Conservation (phyloP, 2,797 vertebrate species). For the Sebastes kiyomatsui region DNA sequence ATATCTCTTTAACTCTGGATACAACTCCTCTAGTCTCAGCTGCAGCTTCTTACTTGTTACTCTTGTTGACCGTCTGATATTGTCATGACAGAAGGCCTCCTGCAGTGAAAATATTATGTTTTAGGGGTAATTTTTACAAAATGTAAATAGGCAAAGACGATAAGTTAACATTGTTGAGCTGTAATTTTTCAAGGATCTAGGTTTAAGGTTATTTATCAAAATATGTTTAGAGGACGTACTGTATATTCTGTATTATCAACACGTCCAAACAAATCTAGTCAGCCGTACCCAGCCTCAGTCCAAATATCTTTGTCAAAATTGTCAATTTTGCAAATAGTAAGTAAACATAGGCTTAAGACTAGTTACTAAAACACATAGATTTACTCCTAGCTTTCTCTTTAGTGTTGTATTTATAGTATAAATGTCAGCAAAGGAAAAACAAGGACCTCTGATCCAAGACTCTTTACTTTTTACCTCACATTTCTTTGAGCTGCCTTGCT, state of each 20-base stretch:
- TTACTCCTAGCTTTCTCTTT: no score
- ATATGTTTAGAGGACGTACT: background rate
- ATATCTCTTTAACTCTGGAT: background rate
- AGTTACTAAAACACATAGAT: background rate
- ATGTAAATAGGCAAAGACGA: accelerated
- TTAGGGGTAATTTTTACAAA: background rate
- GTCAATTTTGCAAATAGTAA: no score
- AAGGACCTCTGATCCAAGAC: no score
- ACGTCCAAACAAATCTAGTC: background rate
- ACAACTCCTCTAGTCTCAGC: background rate
- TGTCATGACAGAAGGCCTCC: background rate
- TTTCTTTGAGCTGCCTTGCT: background rate
- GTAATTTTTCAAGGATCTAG: background rate
- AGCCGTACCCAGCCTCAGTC: background rate
- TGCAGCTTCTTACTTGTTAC: background rate
- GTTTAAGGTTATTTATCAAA: background rate
- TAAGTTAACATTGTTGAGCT: background rate
- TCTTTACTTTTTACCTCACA: background rate
- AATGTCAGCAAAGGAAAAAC: no score
- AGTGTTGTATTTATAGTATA: no score
- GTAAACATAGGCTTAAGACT: background rate
- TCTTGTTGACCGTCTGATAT: background rate
- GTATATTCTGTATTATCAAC: background rate
- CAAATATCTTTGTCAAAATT: no score
- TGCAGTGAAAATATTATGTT: background rate